Percentiles rank a stretch among this genome's conserved stretches.
Conservation (phyloP, 2,888 invertebrate genomes). For the Campoletis raptor region DNA sequence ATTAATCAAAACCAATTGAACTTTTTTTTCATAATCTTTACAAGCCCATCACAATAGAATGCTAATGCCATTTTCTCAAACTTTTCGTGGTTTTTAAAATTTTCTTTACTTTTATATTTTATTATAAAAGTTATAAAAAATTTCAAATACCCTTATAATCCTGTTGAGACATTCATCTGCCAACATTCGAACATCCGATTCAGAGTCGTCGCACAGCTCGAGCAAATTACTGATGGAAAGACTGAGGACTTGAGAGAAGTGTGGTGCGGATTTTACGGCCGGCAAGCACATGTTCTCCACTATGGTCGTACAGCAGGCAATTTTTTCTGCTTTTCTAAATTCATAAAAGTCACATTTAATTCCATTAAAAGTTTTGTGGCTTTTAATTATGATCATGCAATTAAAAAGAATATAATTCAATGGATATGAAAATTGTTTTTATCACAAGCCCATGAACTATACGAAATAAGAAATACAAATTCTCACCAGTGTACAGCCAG, state of each 20-base stretch:
- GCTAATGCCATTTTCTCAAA: too few relatives aligned
- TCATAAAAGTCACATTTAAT: neutral
- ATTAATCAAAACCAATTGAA: neutral
- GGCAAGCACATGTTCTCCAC: conserved; percentile 90
- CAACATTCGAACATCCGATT: conserved; percentile 92
- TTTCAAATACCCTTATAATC: conserved; percentile 88
- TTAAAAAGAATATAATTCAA: too few relatives aligned
- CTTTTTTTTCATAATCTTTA: neutral
- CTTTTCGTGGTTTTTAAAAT: neutral
- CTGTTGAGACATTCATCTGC: conserved; percentile 93
- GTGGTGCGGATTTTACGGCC: conserved; percentile 87
- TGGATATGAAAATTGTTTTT: neutral
- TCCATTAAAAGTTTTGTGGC: neutral
- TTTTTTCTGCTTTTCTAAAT: conserved; percentile 91
- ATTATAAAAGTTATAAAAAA: neutral
- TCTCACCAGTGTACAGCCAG: neutral
- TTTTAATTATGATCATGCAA: neutral
- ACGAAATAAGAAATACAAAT: neutral
- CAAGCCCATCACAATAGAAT: too few relatives aligned
- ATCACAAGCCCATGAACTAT: neutral
- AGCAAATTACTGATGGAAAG: conserved; percentile 90
- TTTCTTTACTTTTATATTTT: neutral
- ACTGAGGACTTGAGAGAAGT: conserved; percentile 89
- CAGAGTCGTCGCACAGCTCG: conserved; percentile 90
- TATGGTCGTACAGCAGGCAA: conserved; percentile 89